Evolutionary conservation across 2,113 vertebrate species (phyloP).

Genomic region (Isichthys henryi): DNA sequence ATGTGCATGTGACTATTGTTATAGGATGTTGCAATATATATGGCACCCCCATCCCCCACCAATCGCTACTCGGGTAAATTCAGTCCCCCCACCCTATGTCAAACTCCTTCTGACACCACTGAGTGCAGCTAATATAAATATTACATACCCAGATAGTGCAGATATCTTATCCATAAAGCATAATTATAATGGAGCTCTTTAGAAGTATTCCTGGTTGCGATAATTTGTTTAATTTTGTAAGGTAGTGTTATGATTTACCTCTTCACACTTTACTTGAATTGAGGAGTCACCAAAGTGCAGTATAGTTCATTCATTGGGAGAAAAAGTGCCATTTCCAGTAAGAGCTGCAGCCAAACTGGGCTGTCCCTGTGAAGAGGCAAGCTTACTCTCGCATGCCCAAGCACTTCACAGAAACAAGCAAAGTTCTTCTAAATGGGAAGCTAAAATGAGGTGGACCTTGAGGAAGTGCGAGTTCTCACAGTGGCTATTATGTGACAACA

Average conservation of each 20-base stretch:
- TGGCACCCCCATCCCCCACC: background rate
- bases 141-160: background rate
- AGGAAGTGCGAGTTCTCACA: conserved; percentile 1
- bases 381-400: background rate
- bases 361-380: background rate
- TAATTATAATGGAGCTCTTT: background rate
- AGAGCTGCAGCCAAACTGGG: background rate
- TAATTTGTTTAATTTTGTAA: background rate
- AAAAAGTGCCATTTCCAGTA: conserved; percentile 4
- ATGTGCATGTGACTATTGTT: background rate
- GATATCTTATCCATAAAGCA: background rate
- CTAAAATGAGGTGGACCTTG: background rate
- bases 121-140: background rate
- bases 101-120: background rate
- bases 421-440: background rate
- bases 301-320: background rate
- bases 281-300: background rate
- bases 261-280: background rate
- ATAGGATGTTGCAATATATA: background rate
- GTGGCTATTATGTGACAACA: background rate
- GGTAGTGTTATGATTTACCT: background rate
- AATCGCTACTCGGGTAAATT: background rate
- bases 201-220: background rate
- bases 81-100: background rate
- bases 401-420: conserved; percentile 8